These are phyloP conservation scores for Stenotaenia linearis DNA, from an alignment of 2,888 invertebrate genomes.

Conservation along the genomic window DNA sequence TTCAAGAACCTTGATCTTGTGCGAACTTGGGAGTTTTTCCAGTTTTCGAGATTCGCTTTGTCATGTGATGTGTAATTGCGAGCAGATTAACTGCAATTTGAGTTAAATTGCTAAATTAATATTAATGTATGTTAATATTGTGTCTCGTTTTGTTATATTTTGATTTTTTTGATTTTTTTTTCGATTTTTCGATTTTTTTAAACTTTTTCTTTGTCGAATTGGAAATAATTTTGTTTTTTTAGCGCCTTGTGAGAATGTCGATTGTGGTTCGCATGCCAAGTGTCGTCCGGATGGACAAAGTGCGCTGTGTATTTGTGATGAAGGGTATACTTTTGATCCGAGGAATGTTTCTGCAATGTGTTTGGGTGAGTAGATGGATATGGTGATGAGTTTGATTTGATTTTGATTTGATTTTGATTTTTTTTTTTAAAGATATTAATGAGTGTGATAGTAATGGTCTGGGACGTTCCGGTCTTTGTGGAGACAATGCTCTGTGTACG, in stretches of 20 bases:
- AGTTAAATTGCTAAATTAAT: constrained; percentile 9
- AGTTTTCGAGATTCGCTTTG: not conserved
- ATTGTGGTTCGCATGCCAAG: constrained; percentile 79
- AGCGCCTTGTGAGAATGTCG: constrained; percentile 87
- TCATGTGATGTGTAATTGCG: not conserved
- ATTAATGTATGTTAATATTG: too few species aligned
- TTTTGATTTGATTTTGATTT: too few species aligned
- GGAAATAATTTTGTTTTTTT: not conserved
- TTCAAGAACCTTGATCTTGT: not conserved
- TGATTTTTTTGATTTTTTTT: too few species aligned
- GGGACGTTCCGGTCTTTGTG: constrained; percentile 75
- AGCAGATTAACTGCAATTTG: not conserved
- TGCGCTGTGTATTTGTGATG: constrained; percentile 86
- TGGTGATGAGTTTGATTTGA: too few species aligned
- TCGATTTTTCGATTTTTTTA: too few species aligned
- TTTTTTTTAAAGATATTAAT: constrained; percentile 62
- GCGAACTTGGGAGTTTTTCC: not conserved
- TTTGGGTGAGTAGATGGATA: constrained; percentile 62
- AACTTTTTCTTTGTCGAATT: too few species aligned
- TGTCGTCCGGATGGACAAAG: constrained; percentile 83
- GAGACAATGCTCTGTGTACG: constrained; percentile 71
- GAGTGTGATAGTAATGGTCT: constrained; percentile 71
- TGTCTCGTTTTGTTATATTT: too few species aligned
- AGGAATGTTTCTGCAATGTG: constrained; percentile 82
- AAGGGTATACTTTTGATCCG: constrained; percentile 89